Evolutionary conservation across 2,888 invertebrate genomes (phyloP).

Genomic region (Nomada fucata): DNA sequence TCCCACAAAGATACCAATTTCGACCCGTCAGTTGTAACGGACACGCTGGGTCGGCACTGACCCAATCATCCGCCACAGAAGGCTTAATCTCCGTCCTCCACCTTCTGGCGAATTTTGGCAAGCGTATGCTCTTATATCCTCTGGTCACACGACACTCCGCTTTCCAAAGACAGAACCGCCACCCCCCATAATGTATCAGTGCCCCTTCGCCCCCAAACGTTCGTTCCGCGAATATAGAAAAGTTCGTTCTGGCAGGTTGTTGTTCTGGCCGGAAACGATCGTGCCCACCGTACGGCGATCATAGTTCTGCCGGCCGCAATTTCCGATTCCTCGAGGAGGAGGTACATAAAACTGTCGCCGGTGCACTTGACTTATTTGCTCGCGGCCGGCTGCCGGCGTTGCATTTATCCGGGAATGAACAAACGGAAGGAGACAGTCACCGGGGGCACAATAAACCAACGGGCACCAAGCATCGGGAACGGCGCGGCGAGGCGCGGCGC

Average conservation of each 20-base stretch:
- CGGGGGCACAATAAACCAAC: constrained; percentile 38
- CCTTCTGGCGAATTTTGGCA: no score
- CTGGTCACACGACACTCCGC: neutral
- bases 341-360: constrained; percentile 21
- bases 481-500: no score
- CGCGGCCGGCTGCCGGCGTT: neutral
- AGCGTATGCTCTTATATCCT: neutral
- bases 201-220: neutral
- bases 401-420: constrained; percentile 40
- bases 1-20: no score
- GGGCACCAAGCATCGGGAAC: constrained; percentile 29
- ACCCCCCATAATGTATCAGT: no score
- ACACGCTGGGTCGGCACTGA: no score
- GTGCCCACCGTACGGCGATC: neutral
- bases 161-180: neutral
- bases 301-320: constrained; percentile 18
- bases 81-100: no score
- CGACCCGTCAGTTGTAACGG: no score
- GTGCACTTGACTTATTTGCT: constrained; percentile 26
- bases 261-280: neutral
- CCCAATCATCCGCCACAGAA: no score
- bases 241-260: neutral
- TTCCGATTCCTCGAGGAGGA: constrained; percentile 16
- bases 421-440: constrained; percentile 31
- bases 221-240: constrained; percentile 27